These are phyloP conservation scores for Rhegmatorhina hoffmannsi DNA, from an alignment of 2,113 vertebrate genomes.

Conservation along the genomic window DNA sequence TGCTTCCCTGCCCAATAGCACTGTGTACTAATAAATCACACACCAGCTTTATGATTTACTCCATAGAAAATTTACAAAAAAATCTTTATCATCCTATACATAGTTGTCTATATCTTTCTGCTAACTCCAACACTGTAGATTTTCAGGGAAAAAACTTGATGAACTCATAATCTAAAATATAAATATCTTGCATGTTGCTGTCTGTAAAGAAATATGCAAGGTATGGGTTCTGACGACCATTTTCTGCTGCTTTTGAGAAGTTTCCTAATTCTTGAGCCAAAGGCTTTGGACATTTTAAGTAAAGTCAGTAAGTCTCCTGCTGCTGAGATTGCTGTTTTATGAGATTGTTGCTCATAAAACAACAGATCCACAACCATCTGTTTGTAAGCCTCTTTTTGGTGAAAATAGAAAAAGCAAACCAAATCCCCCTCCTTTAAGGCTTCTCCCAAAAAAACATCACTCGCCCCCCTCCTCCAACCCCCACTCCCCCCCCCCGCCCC, in stretches of 20 bases:
- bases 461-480: too few species aligned
- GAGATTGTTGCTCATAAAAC: background rate
- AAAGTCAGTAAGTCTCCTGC: background rate
- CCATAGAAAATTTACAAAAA: background rate
- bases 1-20: background rate
- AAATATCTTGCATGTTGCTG: background rate
- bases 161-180: background rate
- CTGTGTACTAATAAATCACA: fast-evolving
- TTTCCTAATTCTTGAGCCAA: background rate
- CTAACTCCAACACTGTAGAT: background rate
- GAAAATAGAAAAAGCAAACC: background rate
- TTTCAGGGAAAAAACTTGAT: background rate
- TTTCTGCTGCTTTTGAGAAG: background rate
- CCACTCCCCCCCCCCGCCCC: too few species aligned
- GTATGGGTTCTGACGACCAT: background rate
- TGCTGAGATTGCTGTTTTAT: background rate
- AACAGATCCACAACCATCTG: background rate
- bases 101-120: background rate
- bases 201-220: background rate
- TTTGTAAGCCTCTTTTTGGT: background rate
- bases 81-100: background rate
- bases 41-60: background rate
- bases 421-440: background rate
- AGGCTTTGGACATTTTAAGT: background rate
- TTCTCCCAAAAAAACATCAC: background rate